Evolutionary conservation across 2,797 vertebrate genomes (phyloP).

Genomic region (Falco peregrinus): DNA sequence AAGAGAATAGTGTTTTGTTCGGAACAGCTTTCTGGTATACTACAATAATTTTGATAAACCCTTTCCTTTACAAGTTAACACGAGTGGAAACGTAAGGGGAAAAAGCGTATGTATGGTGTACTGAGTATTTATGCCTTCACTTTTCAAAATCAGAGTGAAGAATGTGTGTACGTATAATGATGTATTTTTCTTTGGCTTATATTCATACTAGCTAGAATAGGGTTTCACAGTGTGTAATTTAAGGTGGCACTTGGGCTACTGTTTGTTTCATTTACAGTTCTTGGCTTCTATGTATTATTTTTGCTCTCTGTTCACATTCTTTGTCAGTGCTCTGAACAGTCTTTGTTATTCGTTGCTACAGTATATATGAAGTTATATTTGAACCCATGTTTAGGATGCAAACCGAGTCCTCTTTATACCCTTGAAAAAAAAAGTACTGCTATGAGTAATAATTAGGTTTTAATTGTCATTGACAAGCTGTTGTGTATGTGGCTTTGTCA

Average conservation of each 20-base stretch:
- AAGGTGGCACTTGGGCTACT: background rate
- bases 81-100: background rate
- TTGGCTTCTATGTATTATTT: background rate
- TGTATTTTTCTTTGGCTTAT: background rate
- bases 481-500: background rate
- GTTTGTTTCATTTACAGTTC: background rate
- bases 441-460: slow-evolving; percentile 25
- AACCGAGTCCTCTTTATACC: background rate
- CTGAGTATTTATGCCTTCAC: background rate
- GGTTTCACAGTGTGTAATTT: background rate
- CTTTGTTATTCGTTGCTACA: background rate
- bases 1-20: background rate
- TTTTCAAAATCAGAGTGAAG: background rate
- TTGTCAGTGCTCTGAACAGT: background rate
- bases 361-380: background rate
- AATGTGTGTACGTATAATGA: background rate
- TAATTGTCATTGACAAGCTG: slow-evolving; percentile 22
- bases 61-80: background rate
- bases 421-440: background rate
- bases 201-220: background rate
- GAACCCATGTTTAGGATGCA: slow-evolving; percentile 2
- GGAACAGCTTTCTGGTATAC: background rate
- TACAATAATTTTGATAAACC: background rate
- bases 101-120: background rate
- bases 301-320: background rate